These are phyloP conservation scores for Blastobasis lacticolella DNA, from an alignment of 2,888 invertebrate genomes.

Conservation along the genomic window DNA sequence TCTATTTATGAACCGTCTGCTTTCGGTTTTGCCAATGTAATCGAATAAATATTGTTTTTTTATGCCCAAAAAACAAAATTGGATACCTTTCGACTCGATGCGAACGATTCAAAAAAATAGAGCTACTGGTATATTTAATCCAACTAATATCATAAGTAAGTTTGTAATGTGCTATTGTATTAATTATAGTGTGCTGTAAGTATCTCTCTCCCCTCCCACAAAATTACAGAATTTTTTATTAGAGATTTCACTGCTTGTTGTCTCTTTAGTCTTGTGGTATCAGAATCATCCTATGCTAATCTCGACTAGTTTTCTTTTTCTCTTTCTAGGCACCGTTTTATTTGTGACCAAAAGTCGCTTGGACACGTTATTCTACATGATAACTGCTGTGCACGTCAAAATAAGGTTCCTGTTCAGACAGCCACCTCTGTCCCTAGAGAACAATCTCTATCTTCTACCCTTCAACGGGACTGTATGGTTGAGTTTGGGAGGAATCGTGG, in stretches of 20 bases:
- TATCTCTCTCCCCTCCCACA: too few relatives aligned
- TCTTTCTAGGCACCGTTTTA: constrained; percentile 35
- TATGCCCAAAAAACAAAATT: too few relatives aligned
- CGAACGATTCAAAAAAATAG: too few relatives aligned
- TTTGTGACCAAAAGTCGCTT: constrained; percentile 31
- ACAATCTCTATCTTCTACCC: constrained; percentile 78
- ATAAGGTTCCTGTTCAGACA: constrained; percentile 76
- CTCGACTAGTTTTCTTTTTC: background rate
- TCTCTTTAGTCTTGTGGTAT: background rate
- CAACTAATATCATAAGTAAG: background rate
- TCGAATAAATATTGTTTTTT: too few relatives aligned
- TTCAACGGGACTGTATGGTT: constrained; percentile 77
- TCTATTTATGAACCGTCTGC: too few relatives aligned
- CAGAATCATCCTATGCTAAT: background rate
- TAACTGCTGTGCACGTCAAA: constrained; percentile 44
- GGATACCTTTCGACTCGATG: too few relatives aligned
- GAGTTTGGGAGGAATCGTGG: constrained; percentile 55
- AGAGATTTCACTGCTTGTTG: background rate
- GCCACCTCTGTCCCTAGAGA: constrained; percentile 77
- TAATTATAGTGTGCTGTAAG: too few relatives aligned
- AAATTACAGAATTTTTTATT: background rate
- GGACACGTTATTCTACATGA: constrained; percentile 54
- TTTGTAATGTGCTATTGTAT: background rate
- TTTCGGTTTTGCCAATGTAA: too few relatives aligned
- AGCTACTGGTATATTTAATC: background rate